Conservation (phyloP, 2,797 vertebrate genomes). For the Alca torda region DNA sequence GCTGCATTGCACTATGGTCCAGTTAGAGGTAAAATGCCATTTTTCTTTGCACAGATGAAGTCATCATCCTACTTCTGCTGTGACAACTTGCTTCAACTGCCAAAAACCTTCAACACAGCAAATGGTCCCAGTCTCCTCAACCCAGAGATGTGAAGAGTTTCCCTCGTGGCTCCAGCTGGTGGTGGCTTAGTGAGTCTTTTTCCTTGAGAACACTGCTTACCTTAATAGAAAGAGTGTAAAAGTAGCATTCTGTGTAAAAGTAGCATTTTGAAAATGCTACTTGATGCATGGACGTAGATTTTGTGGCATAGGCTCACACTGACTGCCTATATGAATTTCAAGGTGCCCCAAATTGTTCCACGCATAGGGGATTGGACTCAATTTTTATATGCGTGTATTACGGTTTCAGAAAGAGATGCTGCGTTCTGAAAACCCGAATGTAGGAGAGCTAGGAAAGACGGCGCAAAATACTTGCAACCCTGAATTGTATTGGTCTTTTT, state of each 20-base stretch:
- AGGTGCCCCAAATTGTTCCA: not conserved
- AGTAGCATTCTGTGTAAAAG: too few species aligned
- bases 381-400: not conserved
- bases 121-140: not conserved
- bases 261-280: not conserved
- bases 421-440: not conserved
- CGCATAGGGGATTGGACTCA: not conserved
- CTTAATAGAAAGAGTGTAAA: not conserved
- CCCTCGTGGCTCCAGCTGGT: not conserved
- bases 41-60: not conserved
- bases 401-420: not conserved
- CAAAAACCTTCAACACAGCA: not conserved
- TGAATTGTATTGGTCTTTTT: not conserved
- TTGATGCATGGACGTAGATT: not conserved
- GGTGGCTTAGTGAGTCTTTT: not conserved
- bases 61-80: not conserved
- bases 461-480: not conserved
- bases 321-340: not conserved
- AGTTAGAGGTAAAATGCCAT: not conserved
- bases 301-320: not conserved
- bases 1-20: not conserved
- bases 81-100: not conserved
- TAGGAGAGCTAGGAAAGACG: not conserved
- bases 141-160: not conserved
- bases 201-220: not conserved